Evolutionary conservation across 2,888 invertebrate species (phyloP), one percentile per base, ranked within the genome.

Genomic region (Entomobrya multifasciata): DNA sequence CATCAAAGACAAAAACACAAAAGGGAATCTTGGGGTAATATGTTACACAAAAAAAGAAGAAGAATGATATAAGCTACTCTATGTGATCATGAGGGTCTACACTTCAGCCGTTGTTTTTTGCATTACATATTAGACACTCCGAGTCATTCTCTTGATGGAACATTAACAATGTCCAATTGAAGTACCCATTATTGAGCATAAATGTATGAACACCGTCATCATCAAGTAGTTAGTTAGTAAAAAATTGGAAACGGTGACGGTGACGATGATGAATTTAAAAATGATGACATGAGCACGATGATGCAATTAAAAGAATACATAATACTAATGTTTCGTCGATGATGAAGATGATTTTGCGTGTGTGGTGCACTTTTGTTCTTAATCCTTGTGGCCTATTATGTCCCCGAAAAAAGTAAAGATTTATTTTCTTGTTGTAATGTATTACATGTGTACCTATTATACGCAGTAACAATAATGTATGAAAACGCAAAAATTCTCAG

Each of bases 231-330:
- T n/a, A n/a, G n/a, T n/a, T 25, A 27, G n/a, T 36, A 36, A n/a
- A n/a, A 60, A 62, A 62, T 62, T 36, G 65, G 41, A 67, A 67
- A 17, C 41, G 11, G n/a, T n/a, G n/a, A n/a, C n/a, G n/a, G 65
- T 67, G 65, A 49, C 52, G 41, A 60, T 57, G 57, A 77, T 77
- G 77, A 77, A 52, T 76, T 60, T 49, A 49, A 60, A 60, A 77
- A 77, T 77, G 77, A 77, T 77, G 76, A 76, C 76, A 57, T 25
- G 44, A 3, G 17, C 60, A 77, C 77, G 60, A 77, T 77, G 77
- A 77, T 77, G 77, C 60, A 77, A 77, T 77, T 44, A 76, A 76
- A 76, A 15, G 72, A 72, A 10, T 25, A n/a, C 10, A 49, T 25
- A 72, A 72, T 49, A 27, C 25, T 67, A 25, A 8, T 62, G 20